Percentiles rank a stretch among this genome's conserved stretches.
Conservation (phyloP, 2,113 vertebrate species). For the Alaudala cheleensis region DNA sequence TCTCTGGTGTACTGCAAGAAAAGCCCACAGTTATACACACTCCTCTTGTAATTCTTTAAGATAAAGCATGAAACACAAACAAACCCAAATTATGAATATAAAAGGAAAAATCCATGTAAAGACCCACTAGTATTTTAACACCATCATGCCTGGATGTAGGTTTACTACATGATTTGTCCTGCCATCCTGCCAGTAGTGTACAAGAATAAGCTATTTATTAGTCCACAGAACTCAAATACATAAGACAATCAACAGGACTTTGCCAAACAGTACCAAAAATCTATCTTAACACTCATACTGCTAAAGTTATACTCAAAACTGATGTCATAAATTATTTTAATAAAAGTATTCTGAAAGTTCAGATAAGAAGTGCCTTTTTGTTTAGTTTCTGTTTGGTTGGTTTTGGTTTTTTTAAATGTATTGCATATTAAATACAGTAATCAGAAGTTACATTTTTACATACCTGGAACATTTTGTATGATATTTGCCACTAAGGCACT, state of each 20-base stretch:
- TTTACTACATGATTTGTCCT: background rate
- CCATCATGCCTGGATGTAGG: background rate
- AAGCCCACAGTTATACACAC: background rate
- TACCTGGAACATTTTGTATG: conserved; percentile 99
- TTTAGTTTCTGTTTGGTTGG: background rate
- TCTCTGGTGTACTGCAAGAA: conserved; percentile 91
- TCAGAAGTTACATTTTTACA: background rate
- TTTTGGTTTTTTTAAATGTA: background rate
- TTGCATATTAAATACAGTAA: background rate
- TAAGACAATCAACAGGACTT: background rate
- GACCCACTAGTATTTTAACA: background rate
- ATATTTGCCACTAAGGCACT: conserved; percentile 99
- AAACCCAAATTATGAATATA: background rate
- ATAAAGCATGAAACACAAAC: background rate
- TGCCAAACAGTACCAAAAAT: background rate
- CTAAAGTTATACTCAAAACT: background rate
- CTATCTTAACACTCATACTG: background rate
- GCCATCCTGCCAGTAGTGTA: background rate
- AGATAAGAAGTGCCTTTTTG: background rate
- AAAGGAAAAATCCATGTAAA: background rate
- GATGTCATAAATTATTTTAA: background rate
- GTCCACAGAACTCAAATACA: background rate
- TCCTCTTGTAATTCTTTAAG: background rate
- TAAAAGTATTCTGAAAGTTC: background rate
- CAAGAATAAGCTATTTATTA: background rate